Evolutionary conservation across 2,113 vertebrate species (phyloP).

Genomic region (Pimephales promelas): DNA sequence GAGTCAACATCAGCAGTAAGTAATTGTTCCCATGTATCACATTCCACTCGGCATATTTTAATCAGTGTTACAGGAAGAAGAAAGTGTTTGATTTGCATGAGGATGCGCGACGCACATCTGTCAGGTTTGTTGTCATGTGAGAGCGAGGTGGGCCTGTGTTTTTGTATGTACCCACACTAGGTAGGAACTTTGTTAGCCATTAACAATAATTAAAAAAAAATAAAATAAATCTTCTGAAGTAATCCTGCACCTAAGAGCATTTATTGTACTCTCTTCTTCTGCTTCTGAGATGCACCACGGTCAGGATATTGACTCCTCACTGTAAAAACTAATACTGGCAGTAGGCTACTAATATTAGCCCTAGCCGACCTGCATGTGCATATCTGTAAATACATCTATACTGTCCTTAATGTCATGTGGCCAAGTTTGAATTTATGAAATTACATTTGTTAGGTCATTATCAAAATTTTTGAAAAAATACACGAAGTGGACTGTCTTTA

Average conservation of each 20-base stretch:
- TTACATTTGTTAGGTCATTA: no score
- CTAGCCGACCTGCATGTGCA: neutral
- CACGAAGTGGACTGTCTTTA: no score
- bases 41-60: neutral
- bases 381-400: neutral
- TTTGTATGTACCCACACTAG: conserved; percentile 3
- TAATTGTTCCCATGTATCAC: conserved; percentile 15
- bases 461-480: no score
- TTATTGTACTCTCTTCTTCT: neutral
- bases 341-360: neutral
- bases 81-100: conserved; percentile 14
- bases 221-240: conserved; percentile 16
- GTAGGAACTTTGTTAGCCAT: neutral
- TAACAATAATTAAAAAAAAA: no score
- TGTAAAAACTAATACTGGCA: neutral
- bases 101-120: neutral
- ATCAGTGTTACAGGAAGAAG: neutral
- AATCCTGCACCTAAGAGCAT: neutral
- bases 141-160: neutral
- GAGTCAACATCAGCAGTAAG: neutral
- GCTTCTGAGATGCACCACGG: neutral
- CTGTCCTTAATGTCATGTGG: neutral
- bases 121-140: neutral
- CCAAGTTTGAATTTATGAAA: no score
- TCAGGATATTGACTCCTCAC: neutral